Evolutionary conservation across 92 coral and sea anemone species (phyloP).

Genomic region (Umimayanthus kanabou): DNA sequence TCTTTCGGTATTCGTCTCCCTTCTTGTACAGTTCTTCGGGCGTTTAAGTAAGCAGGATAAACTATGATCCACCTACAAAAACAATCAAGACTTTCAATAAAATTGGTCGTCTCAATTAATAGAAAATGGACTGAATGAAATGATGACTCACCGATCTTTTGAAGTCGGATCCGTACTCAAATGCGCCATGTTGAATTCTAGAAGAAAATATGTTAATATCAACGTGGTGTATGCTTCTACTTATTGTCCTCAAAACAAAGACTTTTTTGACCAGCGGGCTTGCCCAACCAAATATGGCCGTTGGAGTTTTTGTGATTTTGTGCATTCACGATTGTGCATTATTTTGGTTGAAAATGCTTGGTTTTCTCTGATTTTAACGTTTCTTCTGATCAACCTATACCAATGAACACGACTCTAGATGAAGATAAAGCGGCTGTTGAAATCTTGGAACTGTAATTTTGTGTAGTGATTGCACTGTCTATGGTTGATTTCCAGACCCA

Average conservation of each 20-base stretch:
- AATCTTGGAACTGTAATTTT: background rate
- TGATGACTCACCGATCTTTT: conserved; percentile 78
- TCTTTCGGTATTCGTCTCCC: conserved; percentile 94
- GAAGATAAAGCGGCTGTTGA: background rate
- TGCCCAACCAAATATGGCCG: conserved; percentile 44
- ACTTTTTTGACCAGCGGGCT: background rate
- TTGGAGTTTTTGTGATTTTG: conserved; percentile 10
- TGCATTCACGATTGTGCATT: background rate
- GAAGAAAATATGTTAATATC: background rate
- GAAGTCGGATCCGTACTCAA: conserved; percentile 80
- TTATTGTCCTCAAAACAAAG: conserved; percentile 1
- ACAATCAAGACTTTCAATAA: background rate
- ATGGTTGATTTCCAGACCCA: conserved; percentile 1
- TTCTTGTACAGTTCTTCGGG: conserved; percentile 85
- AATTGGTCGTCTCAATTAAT: background rate
- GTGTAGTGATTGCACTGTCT: background rate
- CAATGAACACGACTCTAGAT: background rate
- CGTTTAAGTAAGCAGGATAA: conserved; percentile 93
- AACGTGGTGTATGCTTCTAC: conserved; percentile 28
- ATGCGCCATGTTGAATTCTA: conserved; percentile 83
- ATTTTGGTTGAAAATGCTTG: conserved; percentile 14
- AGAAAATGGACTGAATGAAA: background rate
- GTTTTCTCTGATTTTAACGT: background rate
- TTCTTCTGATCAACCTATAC: no score
- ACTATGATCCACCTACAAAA: conserved; percentile 81